phyloP scores from a whole-genome alignment of 1,140 invertebrate species.

The Euwallacea fornicatus region DNA sequence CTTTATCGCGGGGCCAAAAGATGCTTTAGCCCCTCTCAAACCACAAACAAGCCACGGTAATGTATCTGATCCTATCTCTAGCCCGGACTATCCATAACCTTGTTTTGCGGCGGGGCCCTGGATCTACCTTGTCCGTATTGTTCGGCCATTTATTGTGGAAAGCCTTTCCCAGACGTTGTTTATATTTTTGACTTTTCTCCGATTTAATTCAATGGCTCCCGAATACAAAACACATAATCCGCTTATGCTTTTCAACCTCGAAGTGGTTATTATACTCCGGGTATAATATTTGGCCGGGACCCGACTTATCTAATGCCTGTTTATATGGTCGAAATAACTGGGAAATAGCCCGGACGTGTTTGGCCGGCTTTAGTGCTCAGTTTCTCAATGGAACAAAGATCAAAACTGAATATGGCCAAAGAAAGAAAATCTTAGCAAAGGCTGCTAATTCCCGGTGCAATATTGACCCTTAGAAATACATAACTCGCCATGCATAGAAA shows the following conservation, averaged over 20 bases:
- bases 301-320: conserved; percentile 21
- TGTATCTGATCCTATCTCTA: conserved; percentile 13
- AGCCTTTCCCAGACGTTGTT: conserved; percentile 4
- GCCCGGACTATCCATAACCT: not conserved
- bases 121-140: conserved; percentile 7
- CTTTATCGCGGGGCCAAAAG: not conserved
- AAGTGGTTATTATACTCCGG: conserved; percentile 14
- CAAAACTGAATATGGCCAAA: not conserved
- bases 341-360: conserved; percentile 18
- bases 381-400: conserved; percentile 9
- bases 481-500: too few species aligned
- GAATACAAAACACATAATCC: not conserved
- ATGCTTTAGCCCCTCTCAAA: not conserved
- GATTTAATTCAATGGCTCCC: not conserved
- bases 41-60: conserved; percentile 13
- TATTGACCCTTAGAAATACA: too few species aligned
- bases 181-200: conserved; percentile 2
- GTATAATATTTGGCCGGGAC: conserved; percentile 6
- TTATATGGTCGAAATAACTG: conserved; percentile 21
- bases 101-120: conserved; percentile 3
- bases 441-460: not conserved
- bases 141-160: conserved; percentile 9
- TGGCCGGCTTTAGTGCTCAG: conserved; percentile 13
- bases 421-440: not conserved
- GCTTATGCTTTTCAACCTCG: conserved; percentile 7